Percentiles rank a stretch among this genome's conserved stretches.
Evolutionary conservation across 2,797 vertebrate species (phyloP).

Genomic region (Aeoliscus strigatus): DNA sequence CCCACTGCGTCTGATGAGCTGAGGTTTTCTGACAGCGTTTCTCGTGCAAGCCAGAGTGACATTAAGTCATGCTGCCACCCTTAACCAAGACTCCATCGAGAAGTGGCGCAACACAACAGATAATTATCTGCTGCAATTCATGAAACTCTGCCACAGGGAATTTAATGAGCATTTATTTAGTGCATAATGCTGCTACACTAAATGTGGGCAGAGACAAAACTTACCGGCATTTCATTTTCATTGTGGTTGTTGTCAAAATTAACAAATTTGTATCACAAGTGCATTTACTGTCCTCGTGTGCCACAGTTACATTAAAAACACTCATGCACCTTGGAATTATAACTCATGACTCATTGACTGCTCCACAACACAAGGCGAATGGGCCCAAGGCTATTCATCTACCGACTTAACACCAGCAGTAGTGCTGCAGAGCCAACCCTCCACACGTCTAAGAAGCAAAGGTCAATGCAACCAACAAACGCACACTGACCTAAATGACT

Average conservation of each 20-base stretch:
- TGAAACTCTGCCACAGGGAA: constrained; percentile 6
- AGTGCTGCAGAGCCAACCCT: constrained; percentile 32
- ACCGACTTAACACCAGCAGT: constrained; percentile 40
- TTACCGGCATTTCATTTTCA: too few species aligned
- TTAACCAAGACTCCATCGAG: constrained; percentile 37
- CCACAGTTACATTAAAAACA: neutral
- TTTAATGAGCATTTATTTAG: constrained; percentile 2
- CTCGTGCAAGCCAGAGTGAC: constrained; percentile 56
- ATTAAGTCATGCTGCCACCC: constrained; percentile 55
- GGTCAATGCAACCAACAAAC: constrained; percentile 57
- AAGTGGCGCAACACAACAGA: constrained; percentile 10
- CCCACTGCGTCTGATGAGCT: constrained; percentile 60
- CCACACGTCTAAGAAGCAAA: constrained; percentile 57
- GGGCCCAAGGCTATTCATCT: constrained; percentile 31
- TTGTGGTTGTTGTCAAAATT: too few species aligned
- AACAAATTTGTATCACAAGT: too few species aligned
- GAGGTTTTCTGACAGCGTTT: constrained; percentile 62
- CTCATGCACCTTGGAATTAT: constrained; percentile 22
- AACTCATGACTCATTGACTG: constrained; percentile 30
- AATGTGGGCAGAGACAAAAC: too few species aligned
- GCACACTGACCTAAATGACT: constrained; percentile 66
- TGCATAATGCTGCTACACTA: too few species aligned
- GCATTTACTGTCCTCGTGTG: too few species aligned
- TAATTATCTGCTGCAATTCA: constrained; percentile 21
- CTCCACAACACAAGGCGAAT: constrained; percentile 12